Evolutionary conservation across 2,888 invertebrate species (phyloP).

Genomic region (Tetragonula carbonaria): DNA sequence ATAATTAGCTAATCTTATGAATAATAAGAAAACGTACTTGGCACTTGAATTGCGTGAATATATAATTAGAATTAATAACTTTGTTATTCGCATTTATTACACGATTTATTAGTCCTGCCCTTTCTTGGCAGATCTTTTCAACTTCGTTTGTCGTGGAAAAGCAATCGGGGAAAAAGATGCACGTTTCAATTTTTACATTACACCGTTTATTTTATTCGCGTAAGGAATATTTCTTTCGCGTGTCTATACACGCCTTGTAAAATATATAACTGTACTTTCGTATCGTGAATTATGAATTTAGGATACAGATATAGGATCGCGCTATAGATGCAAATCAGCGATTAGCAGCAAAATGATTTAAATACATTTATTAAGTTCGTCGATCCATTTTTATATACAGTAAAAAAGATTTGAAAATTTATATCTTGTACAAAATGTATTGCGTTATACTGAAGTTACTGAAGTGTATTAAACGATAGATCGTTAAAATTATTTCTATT

Average conservation of each 20-base stretch:
- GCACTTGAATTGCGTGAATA: not conserved
- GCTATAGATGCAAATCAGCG: not conserved
- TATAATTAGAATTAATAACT: not conserved
- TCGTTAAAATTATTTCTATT: not conserved
- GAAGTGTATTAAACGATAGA: not conserved
- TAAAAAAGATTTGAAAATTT: not conserved
- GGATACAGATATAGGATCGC: slow-evolving; percentile 6
- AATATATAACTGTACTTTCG: slow-evolving; percentile 45
- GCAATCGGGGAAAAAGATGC: not conserved
- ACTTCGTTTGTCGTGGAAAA: not conserved
- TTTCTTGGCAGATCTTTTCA: not conserved
- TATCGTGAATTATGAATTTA: slow-evolving; percentile 43
- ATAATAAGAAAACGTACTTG: slow-evolving; percentile 3
- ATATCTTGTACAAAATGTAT: not conserved
- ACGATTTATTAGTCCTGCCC: too few relatives aligned
- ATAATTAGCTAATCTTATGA: slow-evolving; percentile 24
- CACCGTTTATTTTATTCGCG: slow-evolving; percentile 28
- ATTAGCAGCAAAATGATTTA: not conserved
- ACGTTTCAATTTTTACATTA: slow-evolving; percentile 43
- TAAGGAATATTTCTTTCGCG: slow-evolving; percentile 23
- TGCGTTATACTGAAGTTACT: not conserved
- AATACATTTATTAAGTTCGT: not conserved
- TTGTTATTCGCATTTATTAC: not conserved
- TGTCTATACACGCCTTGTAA: slow-evolving; percentile 29
- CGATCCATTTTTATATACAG: not conserved